Evolutionary conservation across 2,113 vertebrate species (phyloP), one percentile per base, ranked within the genome.

Genomic region (Pseudorectes ferrugineus): DNA sequence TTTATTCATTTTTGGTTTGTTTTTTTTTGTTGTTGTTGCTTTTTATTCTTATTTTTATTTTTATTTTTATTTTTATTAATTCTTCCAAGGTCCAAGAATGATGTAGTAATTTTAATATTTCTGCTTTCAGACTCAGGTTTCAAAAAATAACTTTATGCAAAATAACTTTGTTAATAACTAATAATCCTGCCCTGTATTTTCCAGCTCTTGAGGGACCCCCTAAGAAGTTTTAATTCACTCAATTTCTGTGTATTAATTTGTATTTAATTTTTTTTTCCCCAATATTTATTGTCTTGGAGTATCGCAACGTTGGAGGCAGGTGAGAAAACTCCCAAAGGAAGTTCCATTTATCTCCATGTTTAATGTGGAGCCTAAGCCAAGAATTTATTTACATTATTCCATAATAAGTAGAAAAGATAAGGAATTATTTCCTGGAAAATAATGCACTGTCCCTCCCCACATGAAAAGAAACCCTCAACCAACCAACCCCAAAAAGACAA

Each of bases 391-490:
- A 13, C 0, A 0, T 33, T 45, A 12, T 15, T 54, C 13, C 13
- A 26, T 5, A 36, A 3, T 14, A 5, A 40, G 10, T 38, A 38
- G 9, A 51, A 38, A 10, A 43, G 40, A n/a, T 14, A 77, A 51
- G n/a, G 12, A 45, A 23, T 46, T 15, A 8, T 24, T 48, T 55
- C 42, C 59, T 9, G 35, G 59, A 23, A 65, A 29, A 65, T 0
- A 10, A 3, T 4, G 6, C 3, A 9, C 18, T n/a, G 2, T 38
- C 3, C 7, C 2, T 38, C 36, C 14, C 5, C 4, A 2, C 28
- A 10, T 0, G 2, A 5, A 23, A 13, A 46, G 19, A n/a, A 55
- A 48, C 10, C 14, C 42, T 15, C 24, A 10, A 15, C 2, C 19
- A 16, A 40, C 23, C 40, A 23, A 45, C 3, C 7, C 33, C 4